Evolutionary conservation across 1,140 invertebrate species (phyloP).

Genomic region (Adelges cooleyi): DNA sequence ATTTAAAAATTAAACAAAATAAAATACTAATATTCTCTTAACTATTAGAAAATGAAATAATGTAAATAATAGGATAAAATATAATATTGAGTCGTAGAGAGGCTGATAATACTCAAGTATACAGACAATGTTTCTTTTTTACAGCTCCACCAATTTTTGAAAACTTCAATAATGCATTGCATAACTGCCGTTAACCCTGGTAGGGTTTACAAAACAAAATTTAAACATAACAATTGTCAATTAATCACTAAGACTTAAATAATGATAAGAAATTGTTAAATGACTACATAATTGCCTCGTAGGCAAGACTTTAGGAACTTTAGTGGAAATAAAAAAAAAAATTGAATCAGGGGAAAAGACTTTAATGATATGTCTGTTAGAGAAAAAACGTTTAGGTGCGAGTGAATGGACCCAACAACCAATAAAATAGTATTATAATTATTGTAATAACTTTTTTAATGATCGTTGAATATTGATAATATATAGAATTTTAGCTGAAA

Average conservation of each 20-base stretch:
- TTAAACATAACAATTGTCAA: neutral
- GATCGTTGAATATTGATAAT: too few relatives aligned
- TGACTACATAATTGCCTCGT: conserved; percentile 1
- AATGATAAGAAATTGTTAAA: conserved; percentile 18
- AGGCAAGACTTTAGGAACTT: conserved; percentile 25
- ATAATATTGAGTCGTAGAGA: too few relatives aligned
- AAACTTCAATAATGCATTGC: neutral
- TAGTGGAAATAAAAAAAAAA: neutral
- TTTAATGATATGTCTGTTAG: conserved; percentile 13
- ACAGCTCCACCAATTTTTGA: neutral
- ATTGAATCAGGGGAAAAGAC: neutral
- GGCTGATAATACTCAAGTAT: neutral
- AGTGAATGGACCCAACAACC: conserved; percentile 24
- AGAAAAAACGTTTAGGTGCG: neutral
- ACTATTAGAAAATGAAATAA: too few relatives aligned
- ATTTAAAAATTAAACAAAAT: neutral
- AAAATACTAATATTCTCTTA: neutral
- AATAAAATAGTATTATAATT: too few relatives aligned
- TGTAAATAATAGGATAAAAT: too few relatives aligned
- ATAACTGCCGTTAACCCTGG: neutral
- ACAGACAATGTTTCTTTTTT: neutral
- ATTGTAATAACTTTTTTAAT: too few relatives aligned
- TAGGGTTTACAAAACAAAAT: neutral
- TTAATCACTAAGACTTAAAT: conserved; percentile 3
- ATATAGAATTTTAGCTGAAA: too few relatives aligned